Evolutionary conservation across 2,797 vertebrate genomes (phyloP), one percentile per base, ranked within the genome.

Genomic region (Ceryle rudis): DNA sequence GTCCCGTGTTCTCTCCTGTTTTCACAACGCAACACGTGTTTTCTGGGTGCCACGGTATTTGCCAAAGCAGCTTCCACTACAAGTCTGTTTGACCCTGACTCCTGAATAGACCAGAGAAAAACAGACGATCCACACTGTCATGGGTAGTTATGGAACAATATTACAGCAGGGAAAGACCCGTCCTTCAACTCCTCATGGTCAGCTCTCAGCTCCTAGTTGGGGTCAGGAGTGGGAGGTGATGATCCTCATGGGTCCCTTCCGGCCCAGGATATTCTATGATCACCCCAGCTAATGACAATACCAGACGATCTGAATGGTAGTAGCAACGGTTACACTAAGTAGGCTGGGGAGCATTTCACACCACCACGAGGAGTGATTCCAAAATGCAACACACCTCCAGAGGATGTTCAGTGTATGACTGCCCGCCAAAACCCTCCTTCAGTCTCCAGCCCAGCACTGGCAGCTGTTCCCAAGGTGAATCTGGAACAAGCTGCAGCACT

Each of bases 351-450:
- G 39, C 60, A 12, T 29, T 81, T 58, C 69, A 28, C 20, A 58
- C n/a, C 66, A 20, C 20, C 44, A 31, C 31, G 4, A 84, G 64
- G 16, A 67, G 23, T 2, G 12, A 77, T 72, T 84, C 74, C 52
- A 61, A 80, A 80, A 35, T 5, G 22, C 37, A 64, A 42, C 47
- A 75, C n/a, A 5, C 33, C 75, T 73, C 66, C 33, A 33, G 62
- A 64, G 44, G 26, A 31, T 11, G 37, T 22, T 77, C 26, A 9
- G 0, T 39, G 61, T 15, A 9, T 1, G 19, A 46, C 0, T 31
- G 14, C 25, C 37, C 54, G 72, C 14, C 21, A n/a, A 33, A 79
- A 64, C 6, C 42, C 49, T 35, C 41, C 82, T 55, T 15, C 71
- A 19, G 49, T 21, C 44, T 29, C 49, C 39, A 62, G 37, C 49